Base-by-base conservation (phyloP, 1,140 invertebrate genomes). In the Gryon sp. region DNA sequence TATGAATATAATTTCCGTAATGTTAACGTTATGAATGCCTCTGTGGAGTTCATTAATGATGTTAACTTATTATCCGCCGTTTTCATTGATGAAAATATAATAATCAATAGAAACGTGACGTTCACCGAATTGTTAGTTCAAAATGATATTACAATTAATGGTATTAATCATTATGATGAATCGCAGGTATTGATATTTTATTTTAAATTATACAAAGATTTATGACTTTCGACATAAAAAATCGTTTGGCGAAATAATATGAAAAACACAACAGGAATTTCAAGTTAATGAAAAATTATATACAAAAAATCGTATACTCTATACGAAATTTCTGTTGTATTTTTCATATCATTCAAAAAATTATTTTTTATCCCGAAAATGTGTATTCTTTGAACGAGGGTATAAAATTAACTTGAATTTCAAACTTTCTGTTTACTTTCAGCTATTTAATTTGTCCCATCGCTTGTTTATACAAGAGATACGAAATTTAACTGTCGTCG, bases 401-500 rank as follows among this genome's bases (percentile, higher is more conserved):
- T n/a, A n/a, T n/a, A n/a, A n/a, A n/a, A n/a, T n/a, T n/a, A n/a
- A n/a, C n/a, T n/a, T n/a, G n/a, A n/a, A n/a, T n/a, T n/a, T n/a
- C n/a, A n/a, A n/a, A n/a, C n/a, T n/a, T n/a, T n/a, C n/a, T 26
- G 18, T 40, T 6, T 55, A 1, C 19, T 45, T 36, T 22, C 16
- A 60, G 41, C 16, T 60, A 6, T 7, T 3, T 3, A 26, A 45
- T 1, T 34, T n/a, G 12, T 19, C 19, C 26, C 9, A 5, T 4
- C 14, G 20, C 19, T 38, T 53, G 12, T 24, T 4, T 8, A 24
- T 38, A 30, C 19, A n/a, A 19, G 5, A 52, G 28, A 52, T 60
- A 11, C 22, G 43, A 9, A 50, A 52, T 41, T 46, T 63, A 16
- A 73, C 48, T 30, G 50, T 57, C 9, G 5, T 63, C 4, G 59